A percentile compares a stretch with the other conserved stretches of the same genome.
These are phyloP conservation scores for Pogonophryne albipinna DNA, from an alignment of 2,797 vertebrate genomes.

Conservation along the genomic window DNA sequence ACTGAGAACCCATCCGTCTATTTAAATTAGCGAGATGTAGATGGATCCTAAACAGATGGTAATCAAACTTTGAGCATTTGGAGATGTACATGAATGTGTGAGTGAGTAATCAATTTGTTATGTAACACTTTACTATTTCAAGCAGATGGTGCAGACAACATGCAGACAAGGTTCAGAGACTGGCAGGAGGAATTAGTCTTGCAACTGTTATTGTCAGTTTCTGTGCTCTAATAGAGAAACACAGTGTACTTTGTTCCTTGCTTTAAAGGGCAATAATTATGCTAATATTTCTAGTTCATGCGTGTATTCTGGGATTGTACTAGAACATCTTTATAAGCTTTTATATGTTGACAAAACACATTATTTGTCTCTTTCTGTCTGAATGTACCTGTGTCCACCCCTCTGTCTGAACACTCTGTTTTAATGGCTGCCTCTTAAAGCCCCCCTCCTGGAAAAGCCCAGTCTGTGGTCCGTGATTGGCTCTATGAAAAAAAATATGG, in stretches of 20 bases:
- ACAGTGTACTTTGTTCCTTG: not conserved
- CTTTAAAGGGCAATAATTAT: not conserved
- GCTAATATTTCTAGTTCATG: too few species aligned
- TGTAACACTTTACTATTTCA: constrained; percentile 18
- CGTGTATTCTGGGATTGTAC: too few species aligned
- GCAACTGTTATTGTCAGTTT: not conserved
- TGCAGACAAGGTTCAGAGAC: constrained; percentile 1
- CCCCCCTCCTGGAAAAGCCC: too few species aligned
- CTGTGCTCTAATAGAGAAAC: not conserved
- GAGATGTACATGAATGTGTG: constrained; percentile 24
- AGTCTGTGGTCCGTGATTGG: too few species aligned
- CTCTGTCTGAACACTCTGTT: too few species aligned
- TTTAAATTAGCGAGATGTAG: constrained; percentile 28
- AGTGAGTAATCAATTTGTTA: constrained; percentile 26
- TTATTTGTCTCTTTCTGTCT: too few species aligned
- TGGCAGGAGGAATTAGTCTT: not conserved
- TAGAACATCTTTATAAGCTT: too few species aligned
- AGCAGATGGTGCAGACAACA: constrained; percentile 23
- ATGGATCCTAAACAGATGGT: constrained; percentile 41
- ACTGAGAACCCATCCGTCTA: not conserved
- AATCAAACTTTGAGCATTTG: constrained; percentile 34
- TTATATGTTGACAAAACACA: too few species aligned
- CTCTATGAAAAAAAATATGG: too few species aligned
- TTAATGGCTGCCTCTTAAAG: too few species aligned
- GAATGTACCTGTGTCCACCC: too few species aligned